These are phyloP conservation scores for Drosophila ochracea DNA, from an alignment of 2,888 invertebrate genomes.

Conservation along the genomic window DNA sequence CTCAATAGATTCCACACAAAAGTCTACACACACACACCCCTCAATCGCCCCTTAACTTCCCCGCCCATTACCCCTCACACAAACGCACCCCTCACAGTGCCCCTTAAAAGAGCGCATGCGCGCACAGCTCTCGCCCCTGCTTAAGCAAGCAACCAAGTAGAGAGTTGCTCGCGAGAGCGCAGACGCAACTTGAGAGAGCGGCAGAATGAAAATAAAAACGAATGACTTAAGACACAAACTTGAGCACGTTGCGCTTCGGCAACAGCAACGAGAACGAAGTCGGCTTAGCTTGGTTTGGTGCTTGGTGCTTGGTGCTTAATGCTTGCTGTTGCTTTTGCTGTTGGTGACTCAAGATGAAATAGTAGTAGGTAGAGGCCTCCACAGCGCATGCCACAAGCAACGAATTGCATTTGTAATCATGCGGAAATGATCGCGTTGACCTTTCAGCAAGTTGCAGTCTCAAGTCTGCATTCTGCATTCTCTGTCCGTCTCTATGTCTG, in stretches of 20 bases:
- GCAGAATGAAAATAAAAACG: slow-evolving; percentile 18
- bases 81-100: slow-evolving; percentile 30
- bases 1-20: slow-evolving; percentile 48
- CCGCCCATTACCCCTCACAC: slow-evolving; percentile 46
- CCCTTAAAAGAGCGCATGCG: slow-evolving; percentile 51
- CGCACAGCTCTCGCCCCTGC: slow-evolving; percentile 46
- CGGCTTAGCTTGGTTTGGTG: neutral
- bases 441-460: slow-evolving; percentile 79
- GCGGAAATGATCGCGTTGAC: slow-evolving; percentile 84
- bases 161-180: slow-evolving; percentile 49
- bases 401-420: slow-evolving; percentile 81
- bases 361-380: slow-evolving; percentile 35
- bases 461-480: slow-evolving; percentile 48
- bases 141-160: slow-evolving; percentile 41
- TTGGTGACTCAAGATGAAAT: slow-evolving; percentile 50
- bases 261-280: slow-evolving; percentile 24
- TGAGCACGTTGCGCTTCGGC: slow-evolving; percentile 28
- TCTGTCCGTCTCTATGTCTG: slow-evolving; percentile 9
- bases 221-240: slow-evolving; percentile 56
- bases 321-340: neutral
- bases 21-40: slow-evolving; percentile 47
- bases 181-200: slow-evolving; percentile 10
- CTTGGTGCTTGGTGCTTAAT: neutral
- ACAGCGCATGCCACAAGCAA: slow-evolving; percentile 48
- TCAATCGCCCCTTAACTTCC: slow-evolving; percentile 55